These are phyloP conservation scores for Tympanuchus pallidicinctus DNA, from an alignment of 2,113 vertebrate species.

Conservation along the genomic window DNA sequence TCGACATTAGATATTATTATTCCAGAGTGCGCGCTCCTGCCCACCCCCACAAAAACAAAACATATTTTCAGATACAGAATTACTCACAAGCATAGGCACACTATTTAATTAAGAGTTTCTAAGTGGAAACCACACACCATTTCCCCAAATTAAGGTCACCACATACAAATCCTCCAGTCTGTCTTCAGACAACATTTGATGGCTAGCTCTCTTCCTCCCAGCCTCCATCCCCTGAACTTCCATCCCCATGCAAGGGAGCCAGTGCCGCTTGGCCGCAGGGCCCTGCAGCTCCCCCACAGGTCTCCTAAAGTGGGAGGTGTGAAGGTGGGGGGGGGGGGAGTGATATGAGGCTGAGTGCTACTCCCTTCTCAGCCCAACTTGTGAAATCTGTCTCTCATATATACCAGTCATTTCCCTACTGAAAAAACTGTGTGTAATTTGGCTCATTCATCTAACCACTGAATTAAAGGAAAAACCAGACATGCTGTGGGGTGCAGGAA, in stretches of 20 bases:
- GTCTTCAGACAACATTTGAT: background rate
- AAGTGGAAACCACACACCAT: background rate
- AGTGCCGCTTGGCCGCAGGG: background rate
- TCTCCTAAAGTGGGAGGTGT: background rate
- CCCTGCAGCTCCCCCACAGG: background rate
- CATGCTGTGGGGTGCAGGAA: background rate
- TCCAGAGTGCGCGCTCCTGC: background rate
- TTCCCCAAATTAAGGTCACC: slow-evolving; percentile 29
- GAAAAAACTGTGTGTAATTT: background rate
- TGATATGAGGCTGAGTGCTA: slow-evolving; percentile 24
- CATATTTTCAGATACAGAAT: background rate
- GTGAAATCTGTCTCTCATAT: background rate
- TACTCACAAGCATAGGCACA: background rate
- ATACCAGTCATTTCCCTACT: background rate
- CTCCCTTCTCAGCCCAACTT: background rate
- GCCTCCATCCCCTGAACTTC: background rate
- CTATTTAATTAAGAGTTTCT: slow-evolving; percentile 55
- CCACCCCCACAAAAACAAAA: slow-evolving; percentile 3
- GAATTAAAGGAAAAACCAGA: slow-evolving; percentile 10
- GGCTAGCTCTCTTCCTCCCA: background rate
- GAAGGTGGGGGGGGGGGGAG: background rate
- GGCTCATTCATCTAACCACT: background rate
- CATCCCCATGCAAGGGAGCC: background rate
- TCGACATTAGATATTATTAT: background rate
- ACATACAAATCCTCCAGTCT: background rate